Percentiles rank a stretch among this genome's conserved stretches.
Conservation (phyloP, 2,113 vertebrate species). For the Ivindomyrus marchei region DNA sequence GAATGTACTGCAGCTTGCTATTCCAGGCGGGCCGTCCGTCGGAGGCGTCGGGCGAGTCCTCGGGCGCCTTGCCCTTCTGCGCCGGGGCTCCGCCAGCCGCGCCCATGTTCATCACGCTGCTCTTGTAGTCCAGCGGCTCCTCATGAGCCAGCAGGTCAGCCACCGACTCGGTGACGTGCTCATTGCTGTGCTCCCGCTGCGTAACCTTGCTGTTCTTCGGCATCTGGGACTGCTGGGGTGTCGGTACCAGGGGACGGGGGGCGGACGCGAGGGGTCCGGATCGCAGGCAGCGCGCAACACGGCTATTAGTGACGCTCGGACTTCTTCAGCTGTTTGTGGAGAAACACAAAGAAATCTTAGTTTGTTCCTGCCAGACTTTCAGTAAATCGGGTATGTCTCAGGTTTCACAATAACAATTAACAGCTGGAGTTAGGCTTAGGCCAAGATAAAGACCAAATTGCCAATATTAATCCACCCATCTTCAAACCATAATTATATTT, state of each 20-base stretch:
- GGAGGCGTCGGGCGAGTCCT: constrained; percentile 64
- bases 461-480: not conserved
- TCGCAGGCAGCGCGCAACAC: not conserved
- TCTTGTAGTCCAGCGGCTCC: constrained; percentile 93
- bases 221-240: constrained; percentile 56
- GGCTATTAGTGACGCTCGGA: not conserved
- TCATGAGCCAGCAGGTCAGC: constrained; percentile 90
- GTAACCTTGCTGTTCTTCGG: constrained; percentile 97
- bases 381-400: not conserved
- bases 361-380: not conserved
- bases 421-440: not conserved
- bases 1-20: constrained; percentile 95
- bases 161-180: constrained; percentile 95
- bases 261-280: not conserved
- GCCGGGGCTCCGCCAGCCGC: constrained; percentile 60
- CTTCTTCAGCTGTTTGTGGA: not conserved
- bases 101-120: constrained; percentile 80
- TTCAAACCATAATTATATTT: not conserved
- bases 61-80: constrained; percentile 68
- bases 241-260: not conserved
- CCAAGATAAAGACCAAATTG: not conserved
- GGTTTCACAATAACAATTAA: not conserved
- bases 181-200: constrained; percentile 86
- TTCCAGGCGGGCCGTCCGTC: constrained; percentile 96
- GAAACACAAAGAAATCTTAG: not conserved